Evolutionary conservation across 1,140 invertebrate species (phyloP).

Genomic region (Calephelis virginiensis): DNA sequence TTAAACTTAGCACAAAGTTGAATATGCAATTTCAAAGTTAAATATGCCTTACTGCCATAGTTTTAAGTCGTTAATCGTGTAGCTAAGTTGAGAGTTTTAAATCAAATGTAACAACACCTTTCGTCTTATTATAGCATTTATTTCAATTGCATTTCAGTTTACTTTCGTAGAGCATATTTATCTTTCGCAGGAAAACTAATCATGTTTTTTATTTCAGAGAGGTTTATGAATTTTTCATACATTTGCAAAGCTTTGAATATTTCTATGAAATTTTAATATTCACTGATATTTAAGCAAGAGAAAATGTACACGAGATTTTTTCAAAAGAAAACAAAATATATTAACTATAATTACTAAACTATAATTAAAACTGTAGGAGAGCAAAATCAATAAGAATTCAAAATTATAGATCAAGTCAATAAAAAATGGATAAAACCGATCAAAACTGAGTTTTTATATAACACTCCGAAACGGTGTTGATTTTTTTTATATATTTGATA

Average conservation of each 20-base stretch:
- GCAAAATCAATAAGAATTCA: not conserved
- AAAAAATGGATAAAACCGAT: too few species aligned
- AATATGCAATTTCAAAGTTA: conserved; percentile 36
- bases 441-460: too few species aligned
- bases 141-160: not conserved
- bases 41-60: conserved; percentile 33
- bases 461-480: too few species aligned
- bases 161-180: not conserved
- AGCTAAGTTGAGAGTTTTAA: conserved; percentile 19
- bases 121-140: conserved; percentile 7
- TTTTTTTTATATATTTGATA: too few species aligned
- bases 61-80: conserved; percentile 35
- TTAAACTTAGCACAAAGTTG: conserved; percentile 41
- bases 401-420: too few species aligned
- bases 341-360: not conserved
- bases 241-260: conserved; percentile 14
- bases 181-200: conserved; percentile 5
- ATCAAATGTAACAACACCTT: conserved; percentile 19
- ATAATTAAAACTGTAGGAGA: not conserved
- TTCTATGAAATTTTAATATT: conserved; percentile 1
- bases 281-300: not conserved
- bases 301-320: not conserved
- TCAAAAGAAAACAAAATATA: too few species aligned
- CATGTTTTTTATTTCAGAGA: not conserved
- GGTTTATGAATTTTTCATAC: conserved; percentile 14